These are phyloP conservation scores for Drosophila tanythrix DNA, from an alignment of 2,888 invertebrate species.

Conservation along the genomic window DNA sequence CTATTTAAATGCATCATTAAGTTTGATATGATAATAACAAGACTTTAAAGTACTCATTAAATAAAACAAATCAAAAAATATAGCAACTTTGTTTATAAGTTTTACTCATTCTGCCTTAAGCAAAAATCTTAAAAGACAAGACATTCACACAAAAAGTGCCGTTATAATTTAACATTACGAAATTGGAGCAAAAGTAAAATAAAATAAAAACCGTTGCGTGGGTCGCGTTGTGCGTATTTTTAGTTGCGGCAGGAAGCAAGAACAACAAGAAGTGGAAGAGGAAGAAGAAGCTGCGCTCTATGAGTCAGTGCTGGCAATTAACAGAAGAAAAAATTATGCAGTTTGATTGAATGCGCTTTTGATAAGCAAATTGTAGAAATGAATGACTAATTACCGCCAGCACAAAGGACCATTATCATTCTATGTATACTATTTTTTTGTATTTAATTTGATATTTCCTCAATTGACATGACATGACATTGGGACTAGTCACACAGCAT, in stretches of 20 bases:
- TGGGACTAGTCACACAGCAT: slow-evolving; percentile 45
- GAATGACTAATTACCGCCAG: slow-evolving; percentile 65
- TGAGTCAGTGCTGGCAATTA: slow-evolving; percentile 21
- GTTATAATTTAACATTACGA: slow-evolving; percentile 60
- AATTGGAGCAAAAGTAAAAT: slow-evolving; percentile 66
- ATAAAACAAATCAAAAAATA: background rate
- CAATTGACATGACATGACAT: slow-evolving; percentile 76
- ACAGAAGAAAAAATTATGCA: slow-evolving; percentile 25
- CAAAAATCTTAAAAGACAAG: background rate
- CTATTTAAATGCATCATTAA: slow-evolving; percentile 26
- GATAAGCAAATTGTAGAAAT: slow-evolving; percentile 34
- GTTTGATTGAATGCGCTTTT: slow-evolving; percentile 1
- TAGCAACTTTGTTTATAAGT: background rate
- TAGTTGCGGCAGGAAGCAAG: slow-evolving; percentile 60
- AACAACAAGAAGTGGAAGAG: slow-evolving; percentile 8
- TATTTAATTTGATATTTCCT: slow-evolving; percentile 84
- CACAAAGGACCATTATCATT: slow-evolving; percentile 47
- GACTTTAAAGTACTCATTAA: background rate
- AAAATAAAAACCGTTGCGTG: slow-evolving; percentile 67
- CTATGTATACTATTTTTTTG: slow-evolving; percentile 23
- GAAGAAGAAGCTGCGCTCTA: slow-evolving; percentile 7
- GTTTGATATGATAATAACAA: background rate
- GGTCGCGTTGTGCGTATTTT: slow-evolving; percentile 66
- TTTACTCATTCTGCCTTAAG: background rate
- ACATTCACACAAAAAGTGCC: slow-evolving; percentile 15